Evolutionary conservation across 2,797 vertebrate genomes (phyloP).

Genomic region (Tiaroga cobitis): DNA sequence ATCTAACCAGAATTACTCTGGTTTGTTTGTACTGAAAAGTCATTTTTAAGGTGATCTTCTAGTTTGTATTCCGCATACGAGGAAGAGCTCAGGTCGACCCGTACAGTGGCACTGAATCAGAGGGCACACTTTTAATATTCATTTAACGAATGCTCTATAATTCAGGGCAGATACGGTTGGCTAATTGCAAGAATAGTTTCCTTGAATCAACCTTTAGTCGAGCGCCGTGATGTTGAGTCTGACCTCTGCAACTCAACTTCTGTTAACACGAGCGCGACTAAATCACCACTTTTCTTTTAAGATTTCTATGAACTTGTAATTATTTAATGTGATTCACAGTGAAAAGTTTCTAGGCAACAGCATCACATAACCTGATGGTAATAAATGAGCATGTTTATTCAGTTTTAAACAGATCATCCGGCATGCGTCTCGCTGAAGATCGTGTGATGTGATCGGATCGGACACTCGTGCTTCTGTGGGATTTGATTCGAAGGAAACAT

Average conservation of each 20-base stretch:
- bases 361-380: conserved; percentile 28
- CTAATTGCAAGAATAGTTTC: conserved; percentile 10
- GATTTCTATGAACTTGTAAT: not conserved
- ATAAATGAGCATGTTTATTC: conserved; percentile 47
- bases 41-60: not conserved
- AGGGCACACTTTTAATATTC: conserved; percentile 1
- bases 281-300: not conserved
- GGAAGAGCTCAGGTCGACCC: not conserved
- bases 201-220: conserved; percentile 39
- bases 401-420: conserved; percentile 47
- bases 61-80: not conserved
- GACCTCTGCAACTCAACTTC: not conserved
- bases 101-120: not conserved
- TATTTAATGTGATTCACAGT: not conserved
- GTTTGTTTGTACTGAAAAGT: not conserved
- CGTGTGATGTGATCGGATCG: conserved; percentile 52
- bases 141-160: conserved; percentile 2
- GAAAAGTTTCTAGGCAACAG: not conserved
- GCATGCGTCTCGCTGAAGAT: conserved; percentile 32
- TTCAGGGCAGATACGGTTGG: not conserved
- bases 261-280: not conserved
- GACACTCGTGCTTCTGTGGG: conserved; percentile 51
- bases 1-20: not conserved
- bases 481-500: conserved; percentile 58
- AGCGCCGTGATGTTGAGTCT: not conserved